Base-by-base conservation (phyloP, 2,113 vertebrate species). In the Actenoides hombroni region DNA sequence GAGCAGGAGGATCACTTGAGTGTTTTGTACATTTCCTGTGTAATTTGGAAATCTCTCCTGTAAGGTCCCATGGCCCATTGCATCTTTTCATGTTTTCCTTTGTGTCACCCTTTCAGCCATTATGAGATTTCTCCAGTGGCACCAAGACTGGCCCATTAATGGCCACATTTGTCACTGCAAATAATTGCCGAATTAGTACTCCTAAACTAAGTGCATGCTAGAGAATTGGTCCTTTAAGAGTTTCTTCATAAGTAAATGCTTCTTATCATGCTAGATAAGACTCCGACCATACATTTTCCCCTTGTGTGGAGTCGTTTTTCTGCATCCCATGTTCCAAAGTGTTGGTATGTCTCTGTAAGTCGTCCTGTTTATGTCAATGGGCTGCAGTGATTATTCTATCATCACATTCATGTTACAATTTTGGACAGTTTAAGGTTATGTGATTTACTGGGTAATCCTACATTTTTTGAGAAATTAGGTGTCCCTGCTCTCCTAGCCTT, bases 181-280 rank as follows among this genome's bases (percentile, higher is more conserved):
- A 90, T 92, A 92, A 93, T 93, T 92, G 80, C 83, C 86, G 95
- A 96, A 96, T 96, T 95, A 96, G 74, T 94, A 95, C 86, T 93
- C 94, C 57, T 70, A 82, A 90, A 91, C 61, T 91, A 91, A 95
- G 61, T 85, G 83, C 74, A 84, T 79, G 44, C 44, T 65, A 19
- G 37, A 84, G 40, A 96, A 93, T 65, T 89, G 69, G 86, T 57
- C 69, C 69, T 91, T 85, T 94, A 96, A 89, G 94, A 87, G 69
- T 96, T 95, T 71, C 73, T 95, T 96, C 70, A 94, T 86, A 89
- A 96, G 77, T 94, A 87, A 96, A 94, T 87, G 83, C 18, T 63
- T 82, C 83, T 96, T 96, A 96, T 94, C 96, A 19, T 1, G 2
- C 8, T 28, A 92, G 95, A 96, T 94, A 95, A 94, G 81, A 59